Evolutionary conservation across 2,797 vertebrate genomes (phyloP).

Genomic region (Mormyrus hasselquistii): DNA sequence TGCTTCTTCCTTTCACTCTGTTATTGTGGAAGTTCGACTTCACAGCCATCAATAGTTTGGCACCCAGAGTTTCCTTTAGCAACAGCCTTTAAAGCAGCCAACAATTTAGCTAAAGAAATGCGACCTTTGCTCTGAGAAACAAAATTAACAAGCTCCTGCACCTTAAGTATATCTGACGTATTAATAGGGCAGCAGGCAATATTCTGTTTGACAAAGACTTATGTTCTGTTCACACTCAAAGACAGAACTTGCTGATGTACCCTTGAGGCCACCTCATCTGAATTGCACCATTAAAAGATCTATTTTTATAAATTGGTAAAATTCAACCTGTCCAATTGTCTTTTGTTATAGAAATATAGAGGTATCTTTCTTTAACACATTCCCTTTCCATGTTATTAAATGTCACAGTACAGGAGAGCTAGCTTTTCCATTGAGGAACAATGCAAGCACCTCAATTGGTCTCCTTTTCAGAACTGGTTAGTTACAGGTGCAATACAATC

Average conservation of each 20-base stretch:
- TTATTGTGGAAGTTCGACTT: not conserved
- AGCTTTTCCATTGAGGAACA: not conserved
- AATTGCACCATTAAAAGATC: not conserved
- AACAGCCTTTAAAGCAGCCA: not conserved
- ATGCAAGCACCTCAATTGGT: not conserved
- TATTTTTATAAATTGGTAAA: not conserved
- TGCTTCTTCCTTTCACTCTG: not conserved
- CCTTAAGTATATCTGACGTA: not conserved
- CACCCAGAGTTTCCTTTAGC: not conserved
- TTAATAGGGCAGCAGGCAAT: not conserved
- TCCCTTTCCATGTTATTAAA: not conserved
- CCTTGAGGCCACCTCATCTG: not conserved
- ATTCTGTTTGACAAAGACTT: not conserved
- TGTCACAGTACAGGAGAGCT: not conserved
- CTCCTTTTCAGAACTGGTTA: not conserved
- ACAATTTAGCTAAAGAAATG: not conserved
- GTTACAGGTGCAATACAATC: not conserved
- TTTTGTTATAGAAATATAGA: not conserved
- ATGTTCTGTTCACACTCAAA: not conserved
- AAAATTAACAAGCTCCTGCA: not conserved
- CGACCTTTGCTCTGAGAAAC: constrained; percentile 7
- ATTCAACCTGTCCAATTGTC: not conserved
- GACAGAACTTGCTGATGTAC: not conserved
- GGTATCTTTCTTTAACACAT: not conserved
- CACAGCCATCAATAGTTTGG: not conserved